These are phyloP conservation scores for Sturnira hondurensis DNA, from an alignment of 2,113 vertebrate genomes.

Conservation along the genomic window DNA sequence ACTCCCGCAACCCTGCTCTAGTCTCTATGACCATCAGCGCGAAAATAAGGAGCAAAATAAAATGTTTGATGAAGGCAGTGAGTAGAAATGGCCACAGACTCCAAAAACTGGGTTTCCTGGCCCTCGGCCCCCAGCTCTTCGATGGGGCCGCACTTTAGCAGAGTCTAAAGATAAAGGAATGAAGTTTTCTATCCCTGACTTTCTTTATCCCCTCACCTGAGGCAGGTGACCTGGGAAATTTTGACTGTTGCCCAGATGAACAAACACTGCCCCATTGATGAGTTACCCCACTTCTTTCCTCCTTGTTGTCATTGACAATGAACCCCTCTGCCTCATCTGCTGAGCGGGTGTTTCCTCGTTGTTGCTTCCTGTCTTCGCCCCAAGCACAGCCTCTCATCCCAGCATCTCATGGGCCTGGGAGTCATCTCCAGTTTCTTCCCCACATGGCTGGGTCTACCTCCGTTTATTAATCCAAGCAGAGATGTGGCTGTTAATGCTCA, in stretches of 20 bases:
- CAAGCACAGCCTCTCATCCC: neutral
- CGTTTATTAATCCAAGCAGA: neutral
- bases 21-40: neutral
- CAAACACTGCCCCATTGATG: neutral
- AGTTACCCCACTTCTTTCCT: neutral
- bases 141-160: neutral
- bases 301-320: neutral
- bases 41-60: neutral
- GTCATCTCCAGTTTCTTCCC: neutral
- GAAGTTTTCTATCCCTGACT: neutral
- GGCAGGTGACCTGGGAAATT: neutral
- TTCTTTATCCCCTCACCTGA: neutral
- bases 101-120: neutral
- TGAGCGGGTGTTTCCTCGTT: neutral
- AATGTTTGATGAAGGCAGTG: neutral
- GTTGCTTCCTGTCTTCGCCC: neutral
- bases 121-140: neutral
- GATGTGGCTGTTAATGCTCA: neutral
- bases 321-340: neutral
- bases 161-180: neutral
- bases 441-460: neutral
- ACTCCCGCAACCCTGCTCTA: neutral
- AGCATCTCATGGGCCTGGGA: neutral
- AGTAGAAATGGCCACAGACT: neutral
- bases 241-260: no score